Percentiles rank a stretch among this genome's conserved stretches.
These are phyloP conservation scores for Nixonia krombeini DNA, from an alignment of 1,140 invertebrate genomes.

Conservation along the genomic window DNA sequence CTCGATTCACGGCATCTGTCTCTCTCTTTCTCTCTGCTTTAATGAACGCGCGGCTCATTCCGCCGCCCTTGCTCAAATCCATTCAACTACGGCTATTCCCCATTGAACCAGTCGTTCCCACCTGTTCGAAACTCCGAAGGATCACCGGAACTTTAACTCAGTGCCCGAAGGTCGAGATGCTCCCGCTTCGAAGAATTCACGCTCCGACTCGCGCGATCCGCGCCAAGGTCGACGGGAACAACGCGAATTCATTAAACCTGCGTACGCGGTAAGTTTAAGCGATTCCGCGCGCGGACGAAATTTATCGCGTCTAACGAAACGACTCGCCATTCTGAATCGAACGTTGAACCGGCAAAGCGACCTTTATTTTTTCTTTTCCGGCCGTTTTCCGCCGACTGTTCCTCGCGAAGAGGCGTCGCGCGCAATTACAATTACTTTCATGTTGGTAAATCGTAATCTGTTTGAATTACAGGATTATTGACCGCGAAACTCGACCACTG, in stretches of 20 bases:
- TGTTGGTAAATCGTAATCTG: background rate
- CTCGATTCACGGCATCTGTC: background rate
- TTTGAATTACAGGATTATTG: background rate
- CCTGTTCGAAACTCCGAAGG: constrained; percentile 45
- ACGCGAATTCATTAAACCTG: constrained; percentile 33
- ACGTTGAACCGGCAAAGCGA: too few relatives aligned
- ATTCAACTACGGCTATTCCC: constrained; percentile 27
- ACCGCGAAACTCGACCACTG: constrained; percentile 15
- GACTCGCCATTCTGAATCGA: too few relatives aligned
- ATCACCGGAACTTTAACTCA: constrained; percentile 53
- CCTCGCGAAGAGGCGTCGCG: too few relatives aligned
- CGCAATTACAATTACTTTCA: background rate
- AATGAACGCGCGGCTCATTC: constrained; percentile 28
- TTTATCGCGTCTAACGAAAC: too few relatives aligned
- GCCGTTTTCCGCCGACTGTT: too few relatives aligned
- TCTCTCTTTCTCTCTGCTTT: constrained; percentile 17
- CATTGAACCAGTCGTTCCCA: constrained; percentile 49
- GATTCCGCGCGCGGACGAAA: too few relatives aligned
- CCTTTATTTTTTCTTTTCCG: too few relatives aligned
- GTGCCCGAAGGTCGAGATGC: constrained; percentile 47
- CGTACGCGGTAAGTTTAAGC: constrained; percentile 17
- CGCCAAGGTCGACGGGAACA: constrained; percentile 45
- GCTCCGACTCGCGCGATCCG: constrained; percentile 20
- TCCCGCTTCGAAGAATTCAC: constrained; percentile 44
- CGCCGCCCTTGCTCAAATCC: constrained; percentile 31